Conservation (phyloP, 92 coral and sea anemone genomes). For the Heteractis magnifica region DNA sequence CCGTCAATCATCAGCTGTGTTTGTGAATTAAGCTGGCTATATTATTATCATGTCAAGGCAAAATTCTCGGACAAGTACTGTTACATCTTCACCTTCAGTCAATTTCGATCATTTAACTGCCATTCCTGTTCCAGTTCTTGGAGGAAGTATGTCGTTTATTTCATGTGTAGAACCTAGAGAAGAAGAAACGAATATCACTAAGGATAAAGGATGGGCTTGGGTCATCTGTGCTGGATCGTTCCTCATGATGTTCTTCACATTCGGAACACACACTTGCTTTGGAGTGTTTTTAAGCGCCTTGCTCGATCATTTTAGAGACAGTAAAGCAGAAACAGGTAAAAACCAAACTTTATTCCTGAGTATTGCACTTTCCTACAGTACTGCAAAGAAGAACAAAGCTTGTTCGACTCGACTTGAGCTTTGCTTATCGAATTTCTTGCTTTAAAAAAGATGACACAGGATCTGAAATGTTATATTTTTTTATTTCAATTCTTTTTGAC, state of each 20-base stretch:
- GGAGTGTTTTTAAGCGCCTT: slow-evolving; percentile 72
- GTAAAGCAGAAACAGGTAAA: slow-evolving; percentile 81
- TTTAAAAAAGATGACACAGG: no score
- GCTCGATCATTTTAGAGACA: slow-evolving; percentile 66
- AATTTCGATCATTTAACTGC: slow-evolving; percentile 71
- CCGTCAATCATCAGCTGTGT: neutral
- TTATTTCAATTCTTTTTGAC: no score
- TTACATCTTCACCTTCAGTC: slow-evolving; percentile 52
- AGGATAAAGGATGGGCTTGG: slow-evolving; percentile 81
- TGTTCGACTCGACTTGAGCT: no score
- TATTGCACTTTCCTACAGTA: no score
- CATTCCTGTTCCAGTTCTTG: slow-evolving; percentile 61
- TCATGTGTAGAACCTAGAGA: slow-evolving; percentile 55
- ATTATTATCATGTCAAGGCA: slow-evolving; percentile 14
- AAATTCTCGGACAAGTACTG: slow-evolving; percentile 5
- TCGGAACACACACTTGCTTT: slow-evolving; percentile 84
- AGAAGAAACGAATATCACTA: slow-evolving; percentile 26
- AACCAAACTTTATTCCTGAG: neutral
- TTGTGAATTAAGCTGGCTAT: neutral
- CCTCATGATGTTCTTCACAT: slow-evolving; percentile 77
- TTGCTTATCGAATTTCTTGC: no score
- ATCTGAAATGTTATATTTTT: no score
- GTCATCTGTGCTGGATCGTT: slow-evolving; percentile 77
- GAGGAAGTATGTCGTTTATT: slow-evolving; percentile 69
- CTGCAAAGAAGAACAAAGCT: no score